Evolutionary conservation across 2,113 vertebrate genomes (phyloP).

Genomic region (Thinocorus orbignyianus): DNA sequence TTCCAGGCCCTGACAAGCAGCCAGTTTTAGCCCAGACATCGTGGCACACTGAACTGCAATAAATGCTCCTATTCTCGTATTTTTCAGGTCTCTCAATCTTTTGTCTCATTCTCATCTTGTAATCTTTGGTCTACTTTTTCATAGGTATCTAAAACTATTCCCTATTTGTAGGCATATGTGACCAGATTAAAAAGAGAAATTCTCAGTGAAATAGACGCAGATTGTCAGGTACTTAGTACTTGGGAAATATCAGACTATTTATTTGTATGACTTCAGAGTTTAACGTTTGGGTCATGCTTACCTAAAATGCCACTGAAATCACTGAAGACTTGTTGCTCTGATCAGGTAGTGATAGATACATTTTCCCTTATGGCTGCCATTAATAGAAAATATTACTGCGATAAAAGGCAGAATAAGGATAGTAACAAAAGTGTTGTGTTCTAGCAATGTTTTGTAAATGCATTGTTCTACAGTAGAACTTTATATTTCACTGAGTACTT

Average conservation of each 20-base stretch:
- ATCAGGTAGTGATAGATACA: background rate
- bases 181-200: background rate
- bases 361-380: background rate
- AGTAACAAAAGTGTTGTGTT: background rate
- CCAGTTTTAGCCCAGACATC: background rate
- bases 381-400: background rate
- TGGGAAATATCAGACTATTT: background rate
- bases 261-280: background rate
- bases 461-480: background rate
- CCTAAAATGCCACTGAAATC: background rate
- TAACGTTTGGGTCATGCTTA: background rate
- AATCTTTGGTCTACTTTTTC: background rate
- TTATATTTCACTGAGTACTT: background rate
- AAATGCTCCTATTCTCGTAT: background rate
- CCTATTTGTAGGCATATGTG: background rate
- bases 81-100: background rate
- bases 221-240: background rate
- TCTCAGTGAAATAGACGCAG: background rate
- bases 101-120: background rate
- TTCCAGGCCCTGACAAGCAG: background rate
- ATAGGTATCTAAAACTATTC: background rate
- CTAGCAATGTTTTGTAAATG: background rate
- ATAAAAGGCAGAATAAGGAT: background rate
- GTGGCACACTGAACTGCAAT: background rate
- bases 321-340: background rate